A percentile compares a stretch with the other conserved stretches of the same genome.
These are phyloP conservation scores for Nematolebias whitei DNA, from an alignment of 2,113 vertebrate genomes.

Conservation along the genomic window DNA sequence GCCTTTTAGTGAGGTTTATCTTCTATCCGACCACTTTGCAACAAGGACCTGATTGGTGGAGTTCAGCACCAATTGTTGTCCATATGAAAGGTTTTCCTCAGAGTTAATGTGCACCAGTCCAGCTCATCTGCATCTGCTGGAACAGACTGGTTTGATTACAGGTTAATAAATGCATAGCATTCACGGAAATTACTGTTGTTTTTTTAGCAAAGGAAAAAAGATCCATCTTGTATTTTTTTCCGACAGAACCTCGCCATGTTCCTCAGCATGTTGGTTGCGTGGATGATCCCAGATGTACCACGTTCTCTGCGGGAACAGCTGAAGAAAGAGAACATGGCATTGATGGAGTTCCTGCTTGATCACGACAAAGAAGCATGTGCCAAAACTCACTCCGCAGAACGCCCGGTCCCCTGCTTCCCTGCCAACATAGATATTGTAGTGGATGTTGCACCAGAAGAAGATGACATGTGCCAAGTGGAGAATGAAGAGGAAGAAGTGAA, in stretches of 20 bases:
- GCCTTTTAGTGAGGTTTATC: not conserved
- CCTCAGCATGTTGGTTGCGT: conserved; percentile 93
- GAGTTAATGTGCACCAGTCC: too few species aligned
- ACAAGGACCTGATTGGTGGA: not conserved
- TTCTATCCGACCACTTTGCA: not conserved
- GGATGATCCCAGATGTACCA: conserved; percentile 96
- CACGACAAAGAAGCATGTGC: conserved; percentile 85
- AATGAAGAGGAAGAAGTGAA: conserved; percentile 38
- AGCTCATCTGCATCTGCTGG: too few species aligned
- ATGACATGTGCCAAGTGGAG: conserved; percentile 24
- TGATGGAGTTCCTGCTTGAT: conserved; percentile 92
- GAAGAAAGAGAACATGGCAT: conserved; percentile 88
- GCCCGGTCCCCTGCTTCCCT: conserved; percentile 12
- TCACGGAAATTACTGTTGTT: not conserved
- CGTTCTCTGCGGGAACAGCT: conserved; percentile 93
- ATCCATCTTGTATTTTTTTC: not conserved
- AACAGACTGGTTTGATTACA: too few species aligned
- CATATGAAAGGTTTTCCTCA: not conserved
- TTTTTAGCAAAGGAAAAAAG: not conserved
- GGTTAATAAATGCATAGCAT: too few species aligned
- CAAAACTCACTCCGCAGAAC: conserved; percentile 33
- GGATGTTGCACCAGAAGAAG: conserved; percentile 52
- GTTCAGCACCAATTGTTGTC: not conserved
- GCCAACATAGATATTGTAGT: conserved; percentile 64
- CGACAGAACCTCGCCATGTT: conserved; percentile 96